Conservation (phyloP, 2,113 vertebrate species). For the Corythoichthys intestinalis region DNA sequence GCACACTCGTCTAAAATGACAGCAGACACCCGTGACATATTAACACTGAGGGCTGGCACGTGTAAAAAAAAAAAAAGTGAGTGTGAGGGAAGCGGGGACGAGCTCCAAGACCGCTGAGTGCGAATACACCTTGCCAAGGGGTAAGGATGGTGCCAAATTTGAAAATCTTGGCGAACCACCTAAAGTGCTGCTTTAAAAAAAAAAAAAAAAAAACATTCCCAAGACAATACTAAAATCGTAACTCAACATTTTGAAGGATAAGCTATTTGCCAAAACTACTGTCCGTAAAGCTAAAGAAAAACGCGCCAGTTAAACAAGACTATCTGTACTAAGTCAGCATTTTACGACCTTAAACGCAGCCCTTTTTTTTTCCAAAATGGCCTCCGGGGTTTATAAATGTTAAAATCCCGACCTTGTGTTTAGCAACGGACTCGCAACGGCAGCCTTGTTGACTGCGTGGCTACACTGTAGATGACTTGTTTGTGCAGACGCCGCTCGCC, state of each 20-base stretch:
- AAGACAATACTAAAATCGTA: background rate
- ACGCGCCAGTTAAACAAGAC: constrained; percentile 1
- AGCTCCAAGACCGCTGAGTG: constrained; percentile 1
- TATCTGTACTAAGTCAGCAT: background rate
- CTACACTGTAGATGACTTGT: background rate
- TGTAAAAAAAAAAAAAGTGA: constrained; percentile 1
- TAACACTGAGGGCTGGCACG: background rate
- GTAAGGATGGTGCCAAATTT: constrained; percentile 7
- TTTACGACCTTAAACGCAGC: background rate
- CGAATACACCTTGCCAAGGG: constrained; percentile 7
- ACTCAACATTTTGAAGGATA: background rate
- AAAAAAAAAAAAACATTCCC: background rate
- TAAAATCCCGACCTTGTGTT: background rate
- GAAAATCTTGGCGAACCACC: background rate
- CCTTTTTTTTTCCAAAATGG: background rate
- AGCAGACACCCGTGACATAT: constrained; percentile 4
- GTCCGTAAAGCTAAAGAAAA: background rate
- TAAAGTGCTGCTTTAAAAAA: background rate
- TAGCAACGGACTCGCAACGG: background rate
- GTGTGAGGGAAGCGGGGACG: background rate
- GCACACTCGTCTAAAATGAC: background rate
- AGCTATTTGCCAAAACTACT: constrained; percentile 2
- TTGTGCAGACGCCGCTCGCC: constrained; percentile 2
- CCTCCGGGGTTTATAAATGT: background rate
- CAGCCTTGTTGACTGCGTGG: constrained; percentile 1